phyloP scores from a whole-genome alignment of 2,888 invertebrate species.

The Eilema griseolum region DNA sequence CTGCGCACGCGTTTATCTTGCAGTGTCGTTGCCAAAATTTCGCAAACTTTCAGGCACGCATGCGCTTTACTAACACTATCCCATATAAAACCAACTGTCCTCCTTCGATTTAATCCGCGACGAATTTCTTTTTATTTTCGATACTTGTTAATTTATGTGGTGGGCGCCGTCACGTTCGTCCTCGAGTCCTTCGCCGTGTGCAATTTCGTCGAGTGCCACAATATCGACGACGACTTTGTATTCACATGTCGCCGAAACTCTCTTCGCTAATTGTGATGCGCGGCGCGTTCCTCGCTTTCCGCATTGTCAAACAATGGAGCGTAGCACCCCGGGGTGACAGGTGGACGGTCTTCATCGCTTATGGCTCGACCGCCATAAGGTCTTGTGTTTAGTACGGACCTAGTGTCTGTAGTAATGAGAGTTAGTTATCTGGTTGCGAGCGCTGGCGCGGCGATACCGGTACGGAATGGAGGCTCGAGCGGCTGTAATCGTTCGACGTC shows the following conservation, averaged over 20 bases:
- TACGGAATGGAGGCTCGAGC: constrained; percentile 78
- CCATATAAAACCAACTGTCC: constrained; percentile 56
- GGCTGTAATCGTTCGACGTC: constrained; percentile 76
- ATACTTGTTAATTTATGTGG: constrained; percentile 53
- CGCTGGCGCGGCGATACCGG: constrained; percentile 75
- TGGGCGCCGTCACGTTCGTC: constrained; percentile 68
- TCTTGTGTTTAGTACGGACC: constrained; percentile 54
- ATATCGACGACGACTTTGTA: constrained; percentile 75
- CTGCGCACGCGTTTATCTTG: constrained; percentile 52
- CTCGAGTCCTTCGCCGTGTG: constrained; percentile 71
- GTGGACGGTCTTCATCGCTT: constrained; percentile 69
- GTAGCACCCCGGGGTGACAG: constrained; percentile 75
- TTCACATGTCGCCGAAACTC: constrained; percentile 82
- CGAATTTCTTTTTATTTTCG: constrained; percentile 63
- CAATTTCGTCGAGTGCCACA: constrained; percentile 63
- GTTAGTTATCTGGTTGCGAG: constrained; percentile 68
- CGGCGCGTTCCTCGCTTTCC: constrained; percentile 78
- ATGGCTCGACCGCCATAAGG: constrained; percentile 58
- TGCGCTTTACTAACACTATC: constrained; percentile 73
- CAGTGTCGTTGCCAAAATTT: constrained; percentile 78
- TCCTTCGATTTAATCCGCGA: constrained; percentile 58
- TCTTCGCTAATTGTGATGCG: constrained; percentile 82
- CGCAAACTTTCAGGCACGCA: constrained; percentile 68
- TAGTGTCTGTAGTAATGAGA: constrained; percentile 64
- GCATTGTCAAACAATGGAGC: constrained; percentile 79